Base-by-base conservation (phyloP, 2,113 vertebrate genomes). In the Gorsachius goisagi region DNA sequence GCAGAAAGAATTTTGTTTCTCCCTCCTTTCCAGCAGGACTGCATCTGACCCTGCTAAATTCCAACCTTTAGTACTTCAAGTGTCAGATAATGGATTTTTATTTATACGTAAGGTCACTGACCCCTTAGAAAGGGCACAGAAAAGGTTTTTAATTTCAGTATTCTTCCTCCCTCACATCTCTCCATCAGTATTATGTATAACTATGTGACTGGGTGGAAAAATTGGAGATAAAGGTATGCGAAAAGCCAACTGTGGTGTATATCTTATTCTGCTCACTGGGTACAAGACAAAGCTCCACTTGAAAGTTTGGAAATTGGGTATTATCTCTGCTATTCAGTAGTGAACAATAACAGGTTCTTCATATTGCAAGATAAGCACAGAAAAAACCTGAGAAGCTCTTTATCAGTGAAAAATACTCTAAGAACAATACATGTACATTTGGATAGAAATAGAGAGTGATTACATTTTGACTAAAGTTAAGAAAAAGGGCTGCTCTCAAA, bases 341-440 rank as follows among this genome's bases (percentile, higher is more conserved):
- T 90, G 32, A 97, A 94, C 23, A 94, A 94, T 88, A 95, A 58
- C 58, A 88, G 55, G 53, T 68, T 96, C 97, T 96, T 97, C 84
- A 86, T 69, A 60, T 73, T 41, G 2, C 60, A 97, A 96, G 92
- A 94, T 96, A 97, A 97, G 45, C 32, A 68, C 14, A 44, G 47
- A 45, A 55, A 88, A 91, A 33, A 74, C 7, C 52, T 60, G 32
- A 93, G 76, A 88, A 92, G 55, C 39, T 88, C 35, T 95, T 94
- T 97, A 95, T 93, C 85, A 37, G 52, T 85, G 19, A 71, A 94
- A 96, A 94, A 83, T 71, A 58, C 39, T 92, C 79, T 37, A 87
- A 96, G 85, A 97, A 95, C 78, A 85, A 95, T 95, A 44, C 26
- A 74, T 32, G 14, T 23, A 93, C 69, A 90, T 81, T 94, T 39